These are phyloP conservation scores for Pogoniulus pusillus DNA, from an alignment of 2,797 vertebrate genomes.

Conservation along the genomic window DNA sequence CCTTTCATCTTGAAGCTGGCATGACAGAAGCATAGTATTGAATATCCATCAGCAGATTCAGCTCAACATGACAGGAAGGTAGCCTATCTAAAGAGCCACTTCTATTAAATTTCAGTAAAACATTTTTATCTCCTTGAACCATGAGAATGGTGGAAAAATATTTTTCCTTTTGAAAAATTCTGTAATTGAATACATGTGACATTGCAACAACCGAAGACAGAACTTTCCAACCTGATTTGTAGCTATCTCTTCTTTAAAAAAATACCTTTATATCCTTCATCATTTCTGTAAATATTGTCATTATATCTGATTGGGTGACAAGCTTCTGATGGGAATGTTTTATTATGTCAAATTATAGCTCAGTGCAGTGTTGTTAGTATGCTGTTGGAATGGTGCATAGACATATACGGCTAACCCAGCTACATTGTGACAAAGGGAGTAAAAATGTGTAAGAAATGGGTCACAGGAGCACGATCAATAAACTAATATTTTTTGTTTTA, in stretches of 20 bases:
- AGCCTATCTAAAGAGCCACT: neutral
- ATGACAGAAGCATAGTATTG: no score
- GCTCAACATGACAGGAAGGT: neutral
- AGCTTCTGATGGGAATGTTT: neutral
- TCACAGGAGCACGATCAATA: conserved; percentile 66
- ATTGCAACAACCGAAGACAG: neutral
- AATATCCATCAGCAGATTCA: no score
- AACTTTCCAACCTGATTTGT: neutral
- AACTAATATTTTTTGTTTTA: conserved; percentile 55
- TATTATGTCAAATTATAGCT: neutral
- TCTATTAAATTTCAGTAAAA: conserved; percentile 32
- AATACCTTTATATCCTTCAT: neutral
- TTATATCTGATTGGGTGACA: neutral
- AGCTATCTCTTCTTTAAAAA: neutral
- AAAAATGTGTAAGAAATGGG: conserved; percentile 51
- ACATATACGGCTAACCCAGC: neutral
- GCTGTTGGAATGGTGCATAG: neutral
- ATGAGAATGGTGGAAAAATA: neutral
- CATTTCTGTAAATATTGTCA: neutral
- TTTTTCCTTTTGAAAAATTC: conserved; percentile 28
- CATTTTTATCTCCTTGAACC: neutral
- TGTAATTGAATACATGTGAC: neutral
- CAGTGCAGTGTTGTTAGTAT: neutral
- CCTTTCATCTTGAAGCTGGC: no score
- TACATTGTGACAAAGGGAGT: conserved; percentile 33